Percentiles rank a stretch among this genome's conserved stretches.
Conservation (phyloP, 2,113 vertebrate species). For the Numida meleagris region DNA sequence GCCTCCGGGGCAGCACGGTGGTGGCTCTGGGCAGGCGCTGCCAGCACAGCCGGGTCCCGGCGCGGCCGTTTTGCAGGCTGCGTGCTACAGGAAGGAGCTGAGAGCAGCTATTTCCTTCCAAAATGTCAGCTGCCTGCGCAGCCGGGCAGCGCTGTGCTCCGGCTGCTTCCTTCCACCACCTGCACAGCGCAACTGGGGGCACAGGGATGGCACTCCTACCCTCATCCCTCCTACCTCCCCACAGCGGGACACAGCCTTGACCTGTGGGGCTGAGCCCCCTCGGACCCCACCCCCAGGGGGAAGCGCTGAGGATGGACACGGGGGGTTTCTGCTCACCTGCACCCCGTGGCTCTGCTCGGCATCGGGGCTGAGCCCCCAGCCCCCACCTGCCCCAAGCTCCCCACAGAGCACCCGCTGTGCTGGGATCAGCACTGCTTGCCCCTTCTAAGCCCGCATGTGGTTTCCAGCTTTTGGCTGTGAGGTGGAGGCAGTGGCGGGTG, state of each 20-base stretch:
- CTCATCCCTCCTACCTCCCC: fast-evolving
- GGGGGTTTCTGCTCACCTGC: background rate
- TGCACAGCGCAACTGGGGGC: background rate
- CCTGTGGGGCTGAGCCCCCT: background rate
- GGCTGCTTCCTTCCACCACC: constrained; percentile 64
- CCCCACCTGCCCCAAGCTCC: fast-evolving
- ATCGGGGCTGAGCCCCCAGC: background rate
- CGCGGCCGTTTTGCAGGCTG: constrained; percentile 4
- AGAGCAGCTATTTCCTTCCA: constrained; percentile 67
- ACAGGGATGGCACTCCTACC: background rate
- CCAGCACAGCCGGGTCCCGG: background rate
- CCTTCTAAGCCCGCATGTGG: background rate
- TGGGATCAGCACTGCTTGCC: fast-evolving
- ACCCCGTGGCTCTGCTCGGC: background rate
- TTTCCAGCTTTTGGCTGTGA: constrained; percentile 33
- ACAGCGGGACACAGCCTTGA: background rate
- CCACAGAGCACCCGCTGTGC: fast-evolving
- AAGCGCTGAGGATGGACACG: background rate
- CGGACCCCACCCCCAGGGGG: fast-evolving
- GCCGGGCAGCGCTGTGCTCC: constrained; percentile 8
- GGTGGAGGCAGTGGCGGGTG: background rate
- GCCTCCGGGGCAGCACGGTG: background rate
- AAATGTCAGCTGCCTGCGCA: constrained; percentile 67
- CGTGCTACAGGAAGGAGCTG: constrained; percentile 76
- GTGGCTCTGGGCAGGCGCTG: background rate